Evolutionary conservation across 2,888 invertebrate species (phyloP), one percentile per base, ranked within the genome.

Genomic region (Hypomecis atomaria): DNA sequence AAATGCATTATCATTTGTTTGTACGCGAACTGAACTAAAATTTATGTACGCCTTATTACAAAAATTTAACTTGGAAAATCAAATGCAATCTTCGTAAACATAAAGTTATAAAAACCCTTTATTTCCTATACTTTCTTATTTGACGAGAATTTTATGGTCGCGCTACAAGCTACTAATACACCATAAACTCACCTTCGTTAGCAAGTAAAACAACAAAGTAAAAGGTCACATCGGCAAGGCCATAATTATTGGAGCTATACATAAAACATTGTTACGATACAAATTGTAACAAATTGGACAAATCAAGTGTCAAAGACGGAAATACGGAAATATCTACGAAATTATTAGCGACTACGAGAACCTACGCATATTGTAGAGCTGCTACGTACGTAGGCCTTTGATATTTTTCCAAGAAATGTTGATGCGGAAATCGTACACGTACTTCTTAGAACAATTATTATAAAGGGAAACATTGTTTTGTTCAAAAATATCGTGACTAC

Each of bases 281-380:
- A 13, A 50, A 37, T 37, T 50, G 37, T 50, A 13, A 7, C 49
- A 13, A 50, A 66, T 63, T 57, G 52, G 61, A 65, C 69, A 71
- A 69, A 40, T 11, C 57, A 44, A 52, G 6, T 44, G n/a, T 52
- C 69, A 58, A 38, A 59, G 56, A 43, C 11, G 63, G 62, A 69
- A 73, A 73, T 71, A 23, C 23, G 23, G 23, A 23, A 23, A 23
- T 23, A 23, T 67, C 57, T 50, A 72, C 59, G 58, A 65, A 74
- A 72, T 75, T 67, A 61, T 64, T 62, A 59, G 52, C 69, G 69
- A 65, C 70, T 75, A 72, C 76, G 70, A 11, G 38, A 1, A 13
- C 33, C 59, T 59, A 59, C 37, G 59, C 52, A 61, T 43, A 50
- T 62, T 73, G 78, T 73, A 76, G 72, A 60, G 44, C 58, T 43